Conservation (phyloP, 1,140 invertebrate genomes). For the Atta colombica region DNA sequence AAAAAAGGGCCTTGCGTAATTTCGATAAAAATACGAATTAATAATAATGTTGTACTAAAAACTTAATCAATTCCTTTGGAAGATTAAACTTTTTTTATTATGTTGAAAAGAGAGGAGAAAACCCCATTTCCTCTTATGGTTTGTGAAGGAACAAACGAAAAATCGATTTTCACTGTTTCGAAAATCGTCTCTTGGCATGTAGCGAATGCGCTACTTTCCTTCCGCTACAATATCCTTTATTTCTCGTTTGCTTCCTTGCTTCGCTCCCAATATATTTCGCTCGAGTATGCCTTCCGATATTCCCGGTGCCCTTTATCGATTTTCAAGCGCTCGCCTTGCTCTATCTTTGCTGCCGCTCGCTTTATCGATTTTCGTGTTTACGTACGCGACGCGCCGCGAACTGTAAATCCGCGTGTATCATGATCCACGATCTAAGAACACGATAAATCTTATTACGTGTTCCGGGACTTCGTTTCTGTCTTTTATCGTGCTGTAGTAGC, state of each 20-base stretch:
- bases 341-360: constrained; percentile 42
- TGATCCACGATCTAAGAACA: constrained; percentile 75
- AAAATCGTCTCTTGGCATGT: constrained; percentile 52
- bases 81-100: background rate
- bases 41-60: background rate
- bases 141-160: constrained; percentile 8
- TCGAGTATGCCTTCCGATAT: constrained; percentile 65
- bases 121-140: background rate
- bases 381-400: constrained; percentile 64
- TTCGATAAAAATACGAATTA: background rate
- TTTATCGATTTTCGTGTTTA: constrained; percentile 61
- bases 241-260: constrained; percentile 46
- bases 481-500: constrained; percentile 67
- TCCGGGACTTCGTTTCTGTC: constrained; percentile 73
- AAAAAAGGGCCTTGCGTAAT: background rate
- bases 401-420: constrained; percentile 74
- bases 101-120: background rate
- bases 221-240: constrained; percentile 55
- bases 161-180: constrained; percentile 48
- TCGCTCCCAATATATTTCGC: constrained; percentile 61
- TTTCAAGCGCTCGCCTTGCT: constrained; percentile 59
- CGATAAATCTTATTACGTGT: constrained; percentile 74
- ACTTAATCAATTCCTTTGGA: constrained; percentile 1
- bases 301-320: constrained; percentile 66
- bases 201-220: constrained; percentile 49